Evolutionary conservation across 1,140 invertebrate genomes (phyloP).

Genomic region (Metaphire vulgaris): DNA sequence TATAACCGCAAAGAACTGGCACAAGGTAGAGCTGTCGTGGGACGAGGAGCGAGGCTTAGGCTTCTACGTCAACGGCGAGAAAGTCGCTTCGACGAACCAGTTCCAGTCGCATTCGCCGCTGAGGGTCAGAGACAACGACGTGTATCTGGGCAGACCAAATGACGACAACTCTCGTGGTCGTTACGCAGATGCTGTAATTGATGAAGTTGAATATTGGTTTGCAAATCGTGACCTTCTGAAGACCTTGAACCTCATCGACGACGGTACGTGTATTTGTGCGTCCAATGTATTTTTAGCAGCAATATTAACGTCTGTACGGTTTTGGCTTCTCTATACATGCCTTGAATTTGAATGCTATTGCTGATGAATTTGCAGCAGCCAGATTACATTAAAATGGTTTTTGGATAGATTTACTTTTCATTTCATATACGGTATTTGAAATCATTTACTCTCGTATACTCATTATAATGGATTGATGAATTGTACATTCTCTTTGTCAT

Average conservation of each 20-base stretch:
- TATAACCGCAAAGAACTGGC: slow-evolving; percentile 40
- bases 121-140: slow-evolving; percentile 5
- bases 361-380: too few relatives aligned
- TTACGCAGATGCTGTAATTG: slow-evolving; percentile 36
- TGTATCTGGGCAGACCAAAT: slow-evolving; percentile 30
- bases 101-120: background rate
- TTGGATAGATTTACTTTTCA: too few relatives aligned
- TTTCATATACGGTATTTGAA: too few relatives aligned
- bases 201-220: slow-evolving; percentile 48
- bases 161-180: slow-evolving; percentile 19
- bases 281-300: background rate
- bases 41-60: slow-evolving; percentile 39
- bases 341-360: too few relatives aligned
- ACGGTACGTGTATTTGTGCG: slow-evolving; percentile 28
- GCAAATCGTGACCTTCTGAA: slow-evolving; percentile 30
- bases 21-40: slow-evolving; percentile 46
- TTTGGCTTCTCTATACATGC: too few relatives aligned
- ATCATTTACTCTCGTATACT: too few relatives aligned
- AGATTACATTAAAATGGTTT: too few relatives aligned
- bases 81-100: slow-evolving; percentile 16
- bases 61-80: slow-evolving; percentile 39
- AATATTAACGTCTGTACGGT: slow-evolving; percentile 12
- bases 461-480: too few relatives aligned
- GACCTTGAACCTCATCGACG: slow-evolving; percentile 21
- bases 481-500: too few relatives aligned